Evolutionary conservation across 2,888 invertebrate genomes (phyloP).

Genomic region (Anaspis maculata): DNA sequence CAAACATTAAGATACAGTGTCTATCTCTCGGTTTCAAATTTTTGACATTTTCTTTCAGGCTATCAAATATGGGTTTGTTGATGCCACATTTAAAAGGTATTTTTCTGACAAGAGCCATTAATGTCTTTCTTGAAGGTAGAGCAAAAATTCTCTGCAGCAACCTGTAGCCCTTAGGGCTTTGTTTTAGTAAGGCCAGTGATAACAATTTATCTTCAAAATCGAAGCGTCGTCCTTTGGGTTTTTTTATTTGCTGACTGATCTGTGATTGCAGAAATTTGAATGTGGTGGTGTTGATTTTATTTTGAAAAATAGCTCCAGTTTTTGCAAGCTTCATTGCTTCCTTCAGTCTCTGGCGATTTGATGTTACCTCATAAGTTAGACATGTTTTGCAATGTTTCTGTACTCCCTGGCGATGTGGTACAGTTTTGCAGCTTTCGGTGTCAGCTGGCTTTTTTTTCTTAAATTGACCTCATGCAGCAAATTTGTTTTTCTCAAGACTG

Average conservation of each 20-base stretch:
- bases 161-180: slow-evolving; percentile 12
- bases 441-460: neutral
- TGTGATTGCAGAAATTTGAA: slow-evolving; percentile 1
- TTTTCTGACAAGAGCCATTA: slow-evolving; percentile 8
- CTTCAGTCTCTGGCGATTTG: neutral
- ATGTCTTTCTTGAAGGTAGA: slow-evolving; percentile 10
- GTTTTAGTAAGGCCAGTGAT: slow-evolving; percentile 11
- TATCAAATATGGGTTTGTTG: slow-evolving; percentile 4
- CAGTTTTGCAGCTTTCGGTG: slow-evolving; percentile 3
- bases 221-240: slow-evolving; percentile 6
- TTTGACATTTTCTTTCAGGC: neutral
- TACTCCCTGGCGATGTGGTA: neutral
- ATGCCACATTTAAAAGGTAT: slow-evolving; percentile 9
- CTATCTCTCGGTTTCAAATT: neutral
- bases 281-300: slow-evolving; percentile 1
- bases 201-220: slow-evolving; percentile 11
- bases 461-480: neutral
- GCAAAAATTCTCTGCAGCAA: slow-evolving; percentile 11
- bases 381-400: neutral
- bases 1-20: slow-evolving; percentile 10
- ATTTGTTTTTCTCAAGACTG: neutral
- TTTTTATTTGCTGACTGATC: slow-evolving; percentile 1
- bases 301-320: neutral
- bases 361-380: neutral
- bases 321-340: neutral